Base-by-base conservation (phyloP, 1,140 invertebrate genomes). In the Magallana angulata region DNA sequence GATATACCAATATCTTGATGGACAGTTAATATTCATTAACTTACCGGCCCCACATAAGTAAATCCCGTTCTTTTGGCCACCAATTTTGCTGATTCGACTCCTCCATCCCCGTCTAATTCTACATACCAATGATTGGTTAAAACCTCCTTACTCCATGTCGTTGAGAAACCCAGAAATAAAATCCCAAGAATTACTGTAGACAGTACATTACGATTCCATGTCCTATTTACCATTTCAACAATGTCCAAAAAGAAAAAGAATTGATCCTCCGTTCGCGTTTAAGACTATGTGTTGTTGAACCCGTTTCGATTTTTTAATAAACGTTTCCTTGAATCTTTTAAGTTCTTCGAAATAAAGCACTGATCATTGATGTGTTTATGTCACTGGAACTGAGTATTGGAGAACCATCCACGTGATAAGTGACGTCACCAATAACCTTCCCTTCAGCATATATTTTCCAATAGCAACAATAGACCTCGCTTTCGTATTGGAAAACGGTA, bases 71-170 rank as follows among this genome's bases (percentile, higher is more conserved):
- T 88, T 85, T 93, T 91, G 14, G 91, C 88, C 62, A 93, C 90
- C 76, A 88, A 84, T 16, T 88, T 89, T 36, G 92, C 92, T 56
- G 90, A 85, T 11, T 90, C 88, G 11, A 86, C 83, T 30, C 91
- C 91, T 7, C 91, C 91, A 30, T 87, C 89, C 57, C 89, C 89
- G 48, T 89, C 90, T 12, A 93, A 82, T 76, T 91, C 89, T 68
- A 93, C 91, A 60, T 90, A 89, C 92, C 92, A 93, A 85, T 91
- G 84, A 88, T 92, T 92, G 56, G 92, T 93, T 18, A 90, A 71
- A 82, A 93, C 90, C 30, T 93, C 92, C 84, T 76, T 87, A 58
- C 88, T 71, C 86, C 88, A 82, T 84, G 82, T 62, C 57, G 82
- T 60, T 48, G 82, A 84, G 58, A 84, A 60, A 30, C 82, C 57